These are phyloP conservation scores for Panagrolaimus sp. DNA, from an alignment of 1,140 invertebrate species.

Conservation along the genomic window DNA sequence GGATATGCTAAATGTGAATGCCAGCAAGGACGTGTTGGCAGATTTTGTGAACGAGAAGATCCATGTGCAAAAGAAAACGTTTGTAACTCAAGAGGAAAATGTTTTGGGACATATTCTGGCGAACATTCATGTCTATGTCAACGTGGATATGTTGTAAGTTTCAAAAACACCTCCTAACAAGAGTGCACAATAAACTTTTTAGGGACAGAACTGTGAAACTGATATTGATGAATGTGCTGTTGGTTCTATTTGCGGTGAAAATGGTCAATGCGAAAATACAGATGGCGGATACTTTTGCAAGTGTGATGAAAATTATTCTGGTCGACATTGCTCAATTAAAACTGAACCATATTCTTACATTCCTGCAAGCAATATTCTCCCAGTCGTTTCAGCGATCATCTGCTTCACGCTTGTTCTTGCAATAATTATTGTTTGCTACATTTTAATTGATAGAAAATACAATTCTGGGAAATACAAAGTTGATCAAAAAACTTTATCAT, in stretches of 20 bases:
- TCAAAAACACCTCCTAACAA: too few relatives aligned
- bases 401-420: too few relatives aligned
- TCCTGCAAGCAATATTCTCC: too few relatives aligned
- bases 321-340: background rate
- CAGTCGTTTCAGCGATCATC: too few relatives aligned
- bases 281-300: background rate
- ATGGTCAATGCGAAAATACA: background rate
- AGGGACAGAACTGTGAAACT: background rate
- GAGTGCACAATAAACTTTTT: too few relatives aligned
- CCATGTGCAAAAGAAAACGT: background rate
- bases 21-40: background rate
- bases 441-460: too few relatives aligned
- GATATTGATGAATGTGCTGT: slow-evolving; percentile 7
- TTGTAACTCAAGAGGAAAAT: background rate
- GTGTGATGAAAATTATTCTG: background rate
- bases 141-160: background rate
- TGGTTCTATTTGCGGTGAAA: background rate
- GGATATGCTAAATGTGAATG: background rate
- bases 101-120: background rate
- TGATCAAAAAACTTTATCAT: too few relatives aligned
- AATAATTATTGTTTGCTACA: too few relatives aligned
- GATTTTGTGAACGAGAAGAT: background rate
- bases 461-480: too few relatives aligned
- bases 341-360: too few relatives aligned
- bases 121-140: background rate